Evolutionary conservation across 1,140 invertebrate genomes (phyloP).

Genomic region (Brachionus asplanchnoidis): DNA sequence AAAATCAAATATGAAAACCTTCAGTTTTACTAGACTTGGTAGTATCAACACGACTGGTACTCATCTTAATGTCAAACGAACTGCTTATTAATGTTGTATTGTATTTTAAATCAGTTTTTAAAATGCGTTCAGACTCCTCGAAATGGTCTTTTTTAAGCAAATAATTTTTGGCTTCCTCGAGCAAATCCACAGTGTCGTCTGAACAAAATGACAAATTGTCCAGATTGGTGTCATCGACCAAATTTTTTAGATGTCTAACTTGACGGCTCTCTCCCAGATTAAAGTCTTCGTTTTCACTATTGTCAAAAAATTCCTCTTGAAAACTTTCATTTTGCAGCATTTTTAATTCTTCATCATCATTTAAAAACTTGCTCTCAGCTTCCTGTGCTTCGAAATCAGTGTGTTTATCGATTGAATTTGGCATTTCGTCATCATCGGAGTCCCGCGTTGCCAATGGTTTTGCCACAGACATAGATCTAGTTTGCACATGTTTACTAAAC

Average conservation of each 20-base stretch:
- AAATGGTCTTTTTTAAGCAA: neutral
- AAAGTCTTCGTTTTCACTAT: neutral
- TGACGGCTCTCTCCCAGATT: neutral
- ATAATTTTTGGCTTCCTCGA: conserved; percentile 3
- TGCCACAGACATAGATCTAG: neutral
- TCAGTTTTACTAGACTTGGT: neutral
- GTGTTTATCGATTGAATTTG: neutral
- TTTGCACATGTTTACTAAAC: conserved; percentile 18
- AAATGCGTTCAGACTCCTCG: neutral
- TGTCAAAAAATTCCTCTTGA: neutral
- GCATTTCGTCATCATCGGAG: neutral
- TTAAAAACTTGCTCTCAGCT: neutral
- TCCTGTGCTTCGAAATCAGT: neutral
- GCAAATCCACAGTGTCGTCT: conserved; percentile 2
- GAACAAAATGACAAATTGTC: conserved; percentile 24
- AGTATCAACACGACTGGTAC: neutral
- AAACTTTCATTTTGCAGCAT: neutral
- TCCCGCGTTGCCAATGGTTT: neutral
- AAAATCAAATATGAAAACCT: neutral
- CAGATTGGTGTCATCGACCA: neutral
- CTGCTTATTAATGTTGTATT: neutral
- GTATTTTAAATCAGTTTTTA: conserved; percentile 19
- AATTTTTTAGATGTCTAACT: neutral
- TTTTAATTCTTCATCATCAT: neutral
- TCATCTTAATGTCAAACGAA: neutral